Conservation (phyloP, 2,888 invertebrate genomes). For the Hermodice carunculata region DNA sequence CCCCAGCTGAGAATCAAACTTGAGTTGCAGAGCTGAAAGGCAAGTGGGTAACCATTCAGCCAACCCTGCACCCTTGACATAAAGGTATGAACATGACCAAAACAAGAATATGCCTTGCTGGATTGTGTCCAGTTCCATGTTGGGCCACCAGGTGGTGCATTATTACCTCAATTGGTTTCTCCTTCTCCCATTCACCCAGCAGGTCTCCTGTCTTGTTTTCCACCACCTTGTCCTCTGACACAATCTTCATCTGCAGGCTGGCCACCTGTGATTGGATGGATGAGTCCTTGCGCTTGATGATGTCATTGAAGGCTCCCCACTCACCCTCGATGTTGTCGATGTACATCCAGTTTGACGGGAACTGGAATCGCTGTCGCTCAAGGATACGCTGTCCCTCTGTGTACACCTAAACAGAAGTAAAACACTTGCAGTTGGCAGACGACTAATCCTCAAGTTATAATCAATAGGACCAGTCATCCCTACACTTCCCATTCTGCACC, state of each 20-base stretch:
- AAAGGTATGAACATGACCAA: too few relatives aligned
- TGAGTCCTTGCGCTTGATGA: conserved; percentile 97
- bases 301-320: conserved; percentile 99
- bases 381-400: conserved; percentile 97
- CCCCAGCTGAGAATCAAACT: too few relatives aligned
- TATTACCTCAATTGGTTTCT: conserved; percentile 88
- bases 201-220: conserved; percentile 94
- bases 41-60: too few relatives aligned
- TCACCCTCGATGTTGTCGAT: conserved; percentile 99
- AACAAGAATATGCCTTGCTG: too few relatives aligned
- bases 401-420: conserved; percentile 80
- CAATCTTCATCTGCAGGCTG: conserved; percentile 94
- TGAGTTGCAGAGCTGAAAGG: too few relatives aligned
- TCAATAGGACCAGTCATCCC: too few relatives aligned
- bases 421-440: too few relatives aligned
- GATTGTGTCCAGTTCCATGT: background rate
- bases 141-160: background rate
- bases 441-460: too few relatives aligned
- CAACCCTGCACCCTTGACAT: too few relatives aligned
- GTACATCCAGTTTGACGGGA: conserved; percentile 96
- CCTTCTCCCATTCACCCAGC: conserved; percentile 96
- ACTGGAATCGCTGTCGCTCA: conserved; percentile 97
- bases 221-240: conserved; percentile 98
- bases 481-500: too few relatives aligned
- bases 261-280: conserved; percentile 69